Evolutionary conservation across 2,888 invertebrate species (phyloP), one percentile per base, ranked within the genome.

Genomic region (Heliothis peltigera): DNA sequence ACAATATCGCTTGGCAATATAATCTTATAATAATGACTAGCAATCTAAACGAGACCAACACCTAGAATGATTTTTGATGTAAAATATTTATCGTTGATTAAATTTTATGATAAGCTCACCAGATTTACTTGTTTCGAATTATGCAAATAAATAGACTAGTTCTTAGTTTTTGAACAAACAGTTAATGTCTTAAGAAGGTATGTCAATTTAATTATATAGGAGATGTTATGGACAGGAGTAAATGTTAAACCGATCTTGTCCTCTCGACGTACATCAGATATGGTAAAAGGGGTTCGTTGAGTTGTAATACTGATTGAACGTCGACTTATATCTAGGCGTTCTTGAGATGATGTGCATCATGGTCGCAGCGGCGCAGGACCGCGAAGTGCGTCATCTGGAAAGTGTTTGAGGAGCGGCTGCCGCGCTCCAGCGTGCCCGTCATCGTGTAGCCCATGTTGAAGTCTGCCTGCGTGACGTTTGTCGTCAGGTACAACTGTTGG

Each of bases 381-480:
- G 98, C 98, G 88, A 97, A 98, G 92, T 98, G 98, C 64, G 98
- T 98, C 94, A 98, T 97, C 90, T 98, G 97, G 92, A 97, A 97
- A 86, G 96, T 96, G 91, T 97, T 97, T 80, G 96, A 96, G 86
- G 96, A 96, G 78, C 97, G 96, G 87, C 96, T 96, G 79, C 98
- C 98, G 18, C 98, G 95, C 89, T 98, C 98, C 85, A 98, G 95
- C 12, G 97, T 97, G 12, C 98, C 98, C 1, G 98, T 98, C 96
- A 98, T 97, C 86, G 97, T 97, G 95, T 98, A 98, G 54, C 98
- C 98, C 97, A 98, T 97, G 92, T 98, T 98, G 95, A 98, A 98
- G 93, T 98, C 98, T 55, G 97, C 97, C 84, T 97, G 96, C 51
- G 97, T 97, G 84, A 98, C 97, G 92, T 98, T 97, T 68, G 98